Evolutionary conservation across 2,888 invertebrate species (phyloP).

Genomic region (Ecliptopera silaceata): DNA sequence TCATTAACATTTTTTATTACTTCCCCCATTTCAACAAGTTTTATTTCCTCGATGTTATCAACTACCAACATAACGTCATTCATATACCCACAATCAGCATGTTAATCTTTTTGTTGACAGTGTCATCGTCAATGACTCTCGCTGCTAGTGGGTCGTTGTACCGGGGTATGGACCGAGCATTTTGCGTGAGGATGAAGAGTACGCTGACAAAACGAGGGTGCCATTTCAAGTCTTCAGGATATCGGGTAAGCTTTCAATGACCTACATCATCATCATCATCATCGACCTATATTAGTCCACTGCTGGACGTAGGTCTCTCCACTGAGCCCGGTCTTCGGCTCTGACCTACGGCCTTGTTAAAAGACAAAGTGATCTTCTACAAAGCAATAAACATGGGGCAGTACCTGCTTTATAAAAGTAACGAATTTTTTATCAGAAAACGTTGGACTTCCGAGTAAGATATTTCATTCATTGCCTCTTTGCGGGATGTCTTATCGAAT

Average conservation of each 20-base stretch:
- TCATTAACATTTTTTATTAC: slow-evolving; percentile 28
- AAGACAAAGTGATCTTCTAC: background rate
- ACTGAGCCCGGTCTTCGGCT: no score
- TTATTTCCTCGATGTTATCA: slow-evolving; percentile 36
- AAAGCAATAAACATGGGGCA: background rate
- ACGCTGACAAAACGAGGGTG: slow-evolving; percentile 98
- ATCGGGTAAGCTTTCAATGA: slow-evolving; percentile 93
- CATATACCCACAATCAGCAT: slow-evolving; percentile 35
- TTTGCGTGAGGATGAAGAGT: slow-evolving; percentile 98
- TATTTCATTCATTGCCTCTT: slow-evolving; percentile 27
- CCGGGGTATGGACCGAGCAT: slow-evolving; percentile 94
- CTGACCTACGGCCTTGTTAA: background rate
- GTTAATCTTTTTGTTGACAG: slow-evolving; percentile 74
- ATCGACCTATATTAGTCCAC: no score
- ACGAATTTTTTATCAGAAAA: slow-evolving; percentile 17
- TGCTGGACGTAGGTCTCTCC: no score
- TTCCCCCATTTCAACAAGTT: slow-evolving; percentile 27
- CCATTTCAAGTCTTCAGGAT: slow-evolving; percentile 97
- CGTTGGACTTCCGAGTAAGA: slow-evolving; percentile 18
- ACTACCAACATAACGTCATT: slow-evolving; percentile 31
- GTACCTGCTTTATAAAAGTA: background rate
- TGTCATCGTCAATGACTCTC: slow-evolving; percentile 92
- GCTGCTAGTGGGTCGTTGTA: slow-evolving; percentile 87
- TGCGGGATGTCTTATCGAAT: slow-evolving; percentile 33
- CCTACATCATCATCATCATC: no score